Base-by-base conservation (phyloP, 2,113 vertebrate genomes). In the Strix aluco region DNA sequence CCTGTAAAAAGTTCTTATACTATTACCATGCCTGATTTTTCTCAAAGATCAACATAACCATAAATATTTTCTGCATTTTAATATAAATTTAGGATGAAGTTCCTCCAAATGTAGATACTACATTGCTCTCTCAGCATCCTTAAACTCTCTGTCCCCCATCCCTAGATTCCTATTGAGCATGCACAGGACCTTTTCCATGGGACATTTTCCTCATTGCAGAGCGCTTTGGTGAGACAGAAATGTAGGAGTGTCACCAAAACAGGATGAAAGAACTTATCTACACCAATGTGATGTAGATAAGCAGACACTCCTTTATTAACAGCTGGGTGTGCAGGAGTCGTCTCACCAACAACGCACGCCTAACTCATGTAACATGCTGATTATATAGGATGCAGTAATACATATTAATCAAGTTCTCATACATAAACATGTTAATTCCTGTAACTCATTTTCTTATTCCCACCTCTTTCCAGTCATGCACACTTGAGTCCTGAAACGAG, bases 31-130 rank as follows among this genome's bases (percentile, higher is more conserved):
- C 7, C 58, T 58, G 23, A 57, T 70, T 86, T 93, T 94, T 88
- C 58, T 86, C 63, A 77, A 83, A 25, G 46, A 85, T 63, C 46
- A 92, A 69, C 62, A 69, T 75, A 90, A 49, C 13, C 38, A 47
- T 84, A 92, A 81, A 89, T 95, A 80, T 90, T 87, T 82, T 72
- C 70, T 90, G 27, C 13, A 40, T 5, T 87, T 95, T 71, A 88
- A 23, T 11, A 10, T 66, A 66, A 15, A 38, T 61, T 63, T 84
- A 8, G 15, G 21, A 63, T 69, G 15, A 90, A 82, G 32, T 32
- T 92, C 15, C 32, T 81, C 42, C 22, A 65, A 40, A 84, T 55
- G 12, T 23, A 95, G 46, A 49, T 44, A 46, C 9, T 69, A 42
- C 3, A 26, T 77, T 84, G 32, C 2, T 52, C 19, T 74, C 29